Conservation (phyloP, 1,140 invertebrate species). For the Phymastichus coffea region DNA sequence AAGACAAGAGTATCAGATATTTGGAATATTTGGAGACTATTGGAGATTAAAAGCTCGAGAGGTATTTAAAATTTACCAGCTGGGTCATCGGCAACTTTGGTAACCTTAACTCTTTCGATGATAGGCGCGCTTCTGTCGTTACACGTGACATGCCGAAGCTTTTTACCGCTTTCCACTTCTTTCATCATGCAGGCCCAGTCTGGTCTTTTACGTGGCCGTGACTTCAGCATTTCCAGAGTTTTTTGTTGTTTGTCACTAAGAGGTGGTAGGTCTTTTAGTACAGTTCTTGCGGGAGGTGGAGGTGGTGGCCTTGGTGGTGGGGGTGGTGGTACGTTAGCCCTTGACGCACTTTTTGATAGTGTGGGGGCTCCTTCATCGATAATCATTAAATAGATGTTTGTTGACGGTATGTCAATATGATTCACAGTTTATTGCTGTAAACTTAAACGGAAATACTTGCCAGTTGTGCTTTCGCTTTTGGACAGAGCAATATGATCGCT, state of each 20-base stretch:
- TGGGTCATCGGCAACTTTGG: conserved; percentile 57
- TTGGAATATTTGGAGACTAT: too few species aligned
- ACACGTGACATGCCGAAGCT: conserved; percentile 76
- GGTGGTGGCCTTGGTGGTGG: conserved; percentile 72
- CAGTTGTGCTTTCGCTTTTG: conserved; percentile 54
- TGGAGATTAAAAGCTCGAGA: not conserved
- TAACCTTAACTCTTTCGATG: conserved; percentile 56
- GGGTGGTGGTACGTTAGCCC: conserved; percentile 58
- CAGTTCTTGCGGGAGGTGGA: conserved; percentile 60
- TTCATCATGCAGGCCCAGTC: conserved; percentile 90
- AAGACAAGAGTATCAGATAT: too few species aligned
- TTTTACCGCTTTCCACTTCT: conserved; percentile 77
- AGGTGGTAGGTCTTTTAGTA: conserved; percentile 53
- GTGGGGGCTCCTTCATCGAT: conserved; percentile 47
- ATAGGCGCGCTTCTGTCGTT: conserved; percentile 74
- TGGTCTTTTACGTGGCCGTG: conserved; percentile 75
- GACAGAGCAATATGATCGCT: conserved; percentile 48
- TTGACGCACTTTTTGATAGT: conserved; percentile 52
- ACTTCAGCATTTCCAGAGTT: conserved; percentile 65
- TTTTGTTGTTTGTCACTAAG: conserved; percentile 59
- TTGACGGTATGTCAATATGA: too few species aligned
- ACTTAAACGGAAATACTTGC: conserved; percentile 36
- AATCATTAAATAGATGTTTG: conserved; percentile 13
- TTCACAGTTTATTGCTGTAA: not conserved
- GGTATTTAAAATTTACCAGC: conserved; percentile 52